Evolutionary conservation across 2,888 invertebrate species (phyloP).

Genomic region (Drosophila pseudotakahashii): DNA sequence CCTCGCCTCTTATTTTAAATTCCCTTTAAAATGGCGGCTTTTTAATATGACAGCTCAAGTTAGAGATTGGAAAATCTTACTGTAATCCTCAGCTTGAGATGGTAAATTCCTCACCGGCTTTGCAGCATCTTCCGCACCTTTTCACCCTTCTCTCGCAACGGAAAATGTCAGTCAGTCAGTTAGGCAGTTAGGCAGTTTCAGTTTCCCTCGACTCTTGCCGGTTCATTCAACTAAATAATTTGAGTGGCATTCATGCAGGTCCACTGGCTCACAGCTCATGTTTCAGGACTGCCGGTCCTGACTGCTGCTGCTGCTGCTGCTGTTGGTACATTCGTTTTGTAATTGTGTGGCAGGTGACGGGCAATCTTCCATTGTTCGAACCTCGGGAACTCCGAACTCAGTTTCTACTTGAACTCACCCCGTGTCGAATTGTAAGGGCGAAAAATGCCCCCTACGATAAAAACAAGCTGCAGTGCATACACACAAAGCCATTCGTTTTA

Average conservation of each 20-base stretch:
- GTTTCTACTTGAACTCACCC: constrained; percentile 74
- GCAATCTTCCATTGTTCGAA: constrained; percentile 84
- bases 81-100: constrained; percentile 26
- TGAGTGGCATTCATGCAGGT: constrained; percentile 82
- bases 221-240: constrained; percentile 82
- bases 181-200: constrained; percentile 24
- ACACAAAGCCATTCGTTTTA: constrained; percentile 58
- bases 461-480: constrained; percentile 65
- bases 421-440: constrained; percentile 82
- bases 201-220: constrained; percentile 76
- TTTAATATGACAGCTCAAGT: background rate
- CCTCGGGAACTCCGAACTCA: constrained; percentile 31
- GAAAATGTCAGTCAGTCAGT: constrained; percentile 68
- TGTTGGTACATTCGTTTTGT: constrained; percentile 71
- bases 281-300: constrained; percentile 65
- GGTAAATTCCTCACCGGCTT: constrained; percentile 24
- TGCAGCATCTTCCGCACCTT: constrained; percentile 30
- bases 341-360: constrained; percentile 84
- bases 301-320: constrained; percentile 38
- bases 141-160: constrained; percentile 57
- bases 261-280: constrained; percentile 71
- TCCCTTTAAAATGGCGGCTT: background rate
- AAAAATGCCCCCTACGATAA: constrained; percentile 77
- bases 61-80: background rate
- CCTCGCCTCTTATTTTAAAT: background rate